These are phyloP conservation scores for Helicoverpa assulta DNA, from an alignment of 2,888 invertebrate genomes.

Conservation along the genomic window DNA sequence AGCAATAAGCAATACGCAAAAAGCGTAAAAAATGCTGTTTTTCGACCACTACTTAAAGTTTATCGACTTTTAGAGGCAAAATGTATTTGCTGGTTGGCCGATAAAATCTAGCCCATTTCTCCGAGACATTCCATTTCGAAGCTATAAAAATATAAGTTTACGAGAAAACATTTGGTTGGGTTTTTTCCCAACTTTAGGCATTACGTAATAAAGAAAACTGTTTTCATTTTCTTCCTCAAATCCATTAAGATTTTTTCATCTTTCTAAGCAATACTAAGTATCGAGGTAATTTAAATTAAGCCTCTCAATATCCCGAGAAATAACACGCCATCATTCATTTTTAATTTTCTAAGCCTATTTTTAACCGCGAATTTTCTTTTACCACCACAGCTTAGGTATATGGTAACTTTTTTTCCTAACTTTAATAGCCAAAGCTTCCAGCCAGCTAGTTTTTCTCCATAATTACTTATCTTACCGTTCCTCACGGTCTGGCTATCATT, in stretches of 20 bases:
- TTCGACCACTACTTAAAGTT: background rate
- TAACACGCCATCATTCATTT: too few species aligned
- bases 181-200: background rate
- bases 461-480: constrained; percentile 20
- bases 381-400: background rate
- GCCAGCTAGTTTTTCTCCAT: background rate
- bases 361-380: too few species aligned
- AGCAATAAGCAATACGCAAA: too few species aligned
- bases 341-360: too few species aligned
- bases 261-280: too few species aligned
- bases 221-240: too few species aligned
- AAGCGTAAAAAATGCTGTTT: too few species aligned
- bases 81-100: background rate
- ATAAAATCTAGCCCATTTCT: background rate
- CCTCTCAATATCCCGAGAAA: too few species aligned
- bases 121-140: background rate
- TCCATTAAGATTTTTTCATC: too few species aligned
- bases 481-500: constrained; percentile 31
- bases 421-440: background rate
- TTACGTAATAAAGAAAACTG: background rate
- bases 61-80: background rate
- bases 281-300: too few species aligned
- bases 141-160: background rate
- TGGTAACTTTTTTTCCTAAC: background rate
- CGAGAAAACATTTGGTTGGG: too few species aligned